Evolutionary conservation across 2,888 invertebrate genomes (phyloP).

Genomic region (Drosophila picticornis): DNA sequence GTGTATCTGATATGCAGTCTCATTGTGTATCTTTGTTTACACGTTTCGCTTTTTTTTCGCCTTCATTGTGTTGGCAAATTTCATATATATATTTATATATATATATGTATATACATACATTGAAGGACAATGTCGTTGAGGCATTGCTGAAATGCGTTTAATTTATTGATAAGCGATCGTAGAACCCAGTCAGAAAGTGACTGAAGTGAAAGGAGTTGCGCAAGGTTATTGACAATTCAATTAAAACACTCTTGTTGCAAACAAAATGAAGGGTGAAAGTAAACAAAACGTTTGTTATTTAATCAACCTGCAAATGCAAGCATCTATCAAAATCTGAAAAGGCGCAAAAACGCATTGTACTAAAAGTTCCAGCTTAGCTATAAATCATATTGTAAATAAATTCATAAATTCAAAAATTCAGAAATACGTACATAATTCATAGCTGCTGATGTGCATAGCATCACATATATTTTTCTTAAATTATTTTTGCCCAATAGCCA

Average conservation of each 20-base stretch:
- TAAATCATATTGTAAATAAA: conserved; percentile 7
- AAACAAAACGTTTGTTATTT: background rate
- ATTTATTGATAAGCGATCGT: conserved; percentile 67
- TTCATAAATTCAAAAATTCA: conserved; percentile 8
- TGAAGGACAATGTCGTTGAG: conserved; percentile 77
- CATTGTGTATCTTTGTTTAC: conserved; percentile 66
- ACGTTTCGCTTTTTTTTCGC: conserved; percentile 47
- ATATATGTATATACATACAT: conserved; percentile 10
- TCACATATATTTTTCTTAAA: conserved; percentile 82
- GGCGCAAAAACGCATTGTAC: background rate
- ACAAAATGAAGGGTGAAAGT: background rate
- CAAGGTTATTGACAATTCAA: conserved; percentile 40
- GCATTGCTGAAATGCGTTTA: conserved; percentile 48
- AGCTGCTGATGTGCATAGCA: conserved; percentile 85
- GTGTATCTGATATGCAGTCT: conserved; percentile 43
- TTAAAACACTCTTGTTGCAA: background rate
- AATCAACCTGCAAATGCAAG: background rate
- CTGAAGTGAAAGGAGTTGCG: conserved; percentile 41
- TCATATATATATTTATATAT: background rate
- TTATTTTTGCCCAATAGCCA: conserved; percentile 80
- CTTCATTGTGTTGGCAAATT: conserved; percentile 24
- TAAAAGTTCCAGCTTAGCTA: background rate
- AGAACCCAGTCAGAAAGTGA: conserved; percentile 50
- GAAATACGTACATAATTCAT: conserved; percentile 84
- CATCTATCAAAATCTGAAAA: background rate